Evolutionary conservation across 2,113 vertebrate species (phyloP).

Genomic region (Ameiurus melas): DNA sequence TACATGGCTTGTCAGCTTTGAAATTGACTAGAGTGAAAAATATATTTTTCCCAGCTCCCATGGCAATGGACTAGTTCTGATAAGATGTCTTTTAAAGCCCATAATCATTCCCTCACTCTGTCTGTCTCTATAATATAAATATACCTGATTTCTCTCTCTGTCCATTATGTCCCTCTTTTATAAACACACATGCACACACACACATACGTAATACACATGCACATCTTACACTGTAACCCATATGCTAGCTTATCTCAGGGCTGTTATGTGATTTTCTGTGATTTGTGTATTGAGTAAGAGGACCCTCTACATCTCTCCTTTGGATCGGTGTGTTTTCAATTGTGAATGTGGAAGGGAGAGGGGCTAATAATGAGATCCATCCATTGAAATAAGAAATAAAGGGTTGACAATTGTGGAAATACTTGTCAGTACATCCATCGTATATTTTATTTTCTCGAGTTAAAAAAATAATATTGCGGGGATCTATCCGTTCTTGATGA

Average conservation of each 20-base stretch:
- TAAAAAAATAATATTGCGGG: no score
- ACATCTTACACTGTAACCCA: not conserved
- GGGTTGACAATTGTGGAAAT: no score
- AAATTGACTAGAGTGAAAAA: slow-evolving; percentile 62
- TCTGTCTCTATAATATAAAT: slow-evolving; percentile 15
- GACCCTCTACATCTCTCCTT: slow-evolving; percentile 15
- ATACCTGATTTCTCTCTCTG: slow-evolving; percentile 15
- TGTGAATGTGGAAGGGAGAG: slow-evolving; percentile 14
- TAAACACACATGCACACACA: not conserved
- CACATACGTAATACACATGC: not conserved
- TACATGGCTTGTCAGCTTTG: slow-evolving; percentile 59
- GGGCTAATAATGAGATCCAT: slow-evolving; percentile 38
- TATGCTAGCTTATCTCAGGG: not conserved
- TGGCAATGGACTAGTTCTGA: slow-evolving; percentile 55
- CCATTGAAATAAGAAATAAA: not conserved
- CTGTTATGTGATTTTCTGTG: slow-evolving; percentile 31
- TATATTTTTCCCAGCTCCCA: slow-evolving; percentile 55
- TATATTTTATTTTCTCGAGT: no score
- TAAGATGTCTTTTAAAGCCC: slow-evolving; percentile 58
- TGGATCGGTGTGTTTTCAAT: not conserved
- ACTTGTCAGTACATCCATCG: no score
- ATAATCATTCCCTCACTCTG: slow-evolving; percentile 42
- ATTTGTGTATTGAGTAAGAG: slow-evolving; percentile 36
- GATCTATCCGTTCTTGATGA: not conserved
- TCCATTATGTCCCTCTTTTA: slow-evolving; percentile 14